Percentiles rank a stretch among this genome's conserved stretches.
These are phyloP conservation scores for Nycticryphes semicollaris DNA, from an alignment of 2,113 vertebrate genomes.

Conservation along the genomic window DNA sequence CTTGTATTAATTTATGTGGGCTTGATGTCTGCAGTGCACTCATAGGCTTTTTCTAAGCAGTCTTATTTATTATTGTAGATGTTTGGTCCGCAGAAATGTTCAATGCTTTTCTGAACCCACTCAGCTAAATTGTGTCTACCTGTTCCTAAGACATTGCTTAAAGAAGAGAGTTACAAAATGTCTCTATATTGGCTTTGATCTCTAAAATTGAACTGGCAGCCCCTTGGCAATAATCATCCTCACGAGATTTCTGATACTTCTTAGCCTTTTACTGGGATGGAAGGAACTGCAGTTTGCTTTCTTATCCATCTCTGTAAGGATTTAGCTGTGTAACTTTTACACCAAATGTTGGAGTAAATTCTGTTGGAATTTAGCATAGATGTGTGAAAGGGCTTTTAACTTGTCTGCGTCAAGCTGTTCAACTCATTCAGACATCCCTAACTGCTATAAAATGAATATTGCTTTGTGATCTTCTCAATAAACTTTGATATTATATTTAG, in stretches of 20 bases:
- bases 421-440: not conserved
- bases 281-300: not conserved
- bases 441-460: constrained; percentile 1
- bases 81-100: not conserved
- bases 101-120: not conserved
- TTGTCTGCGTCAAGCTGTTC: not conserved
- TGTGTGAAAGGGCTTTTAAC: not conserved
- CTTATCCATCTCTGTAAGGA: not conserved
- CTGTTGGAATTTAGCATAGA: not conserved
- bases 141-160: not conserved
- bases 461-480: constrained; percentile 34
- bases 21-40: not conserved
- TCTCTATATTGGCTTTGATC: not conserved
- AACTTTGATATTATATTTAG: not conserved
- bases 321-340: not conserved
- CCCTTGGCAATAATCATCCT: not conserved
- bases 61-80: not conserved
- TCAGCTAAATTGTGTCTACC: not conserved
- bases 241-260: not conserved
- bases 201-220: not conserved
- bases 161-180: not conserved
- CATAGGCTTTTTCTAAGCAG: not conserved
- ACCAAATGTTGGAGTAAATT: not conserved
- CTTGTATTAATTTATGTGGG: not conserved
- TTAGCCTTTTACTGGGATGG: not conserved